Conservation (phyloP, 35 echinoderm and acorn worm species). For the Ophiothrix spiculata region DNA sequence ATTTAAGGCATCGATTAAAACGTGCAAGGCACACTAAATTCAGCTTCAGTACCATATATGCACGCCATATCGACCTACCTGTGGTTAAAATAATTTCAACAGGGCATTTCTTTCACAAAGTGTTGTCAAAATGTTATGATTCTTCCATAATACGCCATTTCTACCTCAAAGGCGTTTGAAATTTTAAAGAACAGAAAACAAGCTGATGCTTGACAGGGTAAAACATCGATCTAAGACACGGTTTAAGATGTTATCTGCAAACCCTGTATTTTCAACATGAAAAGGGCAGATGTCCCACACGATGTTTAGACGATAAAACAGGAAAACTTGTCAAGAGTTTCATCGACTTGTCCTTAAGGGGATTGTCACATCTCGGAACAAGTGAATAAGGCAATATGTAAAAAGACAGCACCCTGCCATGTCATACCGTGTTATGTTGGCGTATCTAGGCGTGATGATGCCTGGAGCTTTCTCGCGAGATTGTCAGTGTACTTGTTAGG, state of each 20-base stretch:
- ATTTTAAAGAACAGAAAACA: not conserved
- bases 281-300: not conserved
- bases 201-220: not conserved
- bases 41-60: too few relatives aligned
- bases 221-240: too few relatives aligned
- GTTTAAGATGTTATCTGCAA: not conserved
- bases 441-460: conserved; percentile 1
- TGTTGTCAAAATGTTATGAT: too few relatives aligned
- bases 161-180: not conserved
- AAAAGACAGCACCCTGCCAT: not conserved
- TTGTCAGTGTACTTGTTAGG: conserved; percentile 9
- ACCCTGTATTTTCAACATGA: conserved; percentile 2
- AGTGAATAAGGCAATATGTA: conserved; percentile 1
- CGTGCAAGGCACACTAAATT: too few relatives aligned
- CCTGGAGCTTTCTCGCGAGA: not conserved
- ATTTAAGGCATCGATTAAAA: too few relatives aligned
- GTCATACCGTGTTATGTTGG: not conserved
- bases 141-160: too few relatives aligned
- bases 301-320: conserved; percentile 9
- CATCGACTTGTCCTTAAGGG: not conserved
- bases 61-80: too few relatives aligned
- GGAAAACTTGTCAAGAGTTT: conserved; percentile 3
- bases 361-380: not conserved
- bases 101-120: too few relatives aligned
- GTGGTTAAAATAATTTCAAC: too few relatives aligned